Percentiles rank a stretch among this genome's conserved stretches.
These are phyloP conservation scores for Melipona bicolor DNA, from an alignment of 2,888 invertebrate species.

Conservation along the genomic window DNA sequence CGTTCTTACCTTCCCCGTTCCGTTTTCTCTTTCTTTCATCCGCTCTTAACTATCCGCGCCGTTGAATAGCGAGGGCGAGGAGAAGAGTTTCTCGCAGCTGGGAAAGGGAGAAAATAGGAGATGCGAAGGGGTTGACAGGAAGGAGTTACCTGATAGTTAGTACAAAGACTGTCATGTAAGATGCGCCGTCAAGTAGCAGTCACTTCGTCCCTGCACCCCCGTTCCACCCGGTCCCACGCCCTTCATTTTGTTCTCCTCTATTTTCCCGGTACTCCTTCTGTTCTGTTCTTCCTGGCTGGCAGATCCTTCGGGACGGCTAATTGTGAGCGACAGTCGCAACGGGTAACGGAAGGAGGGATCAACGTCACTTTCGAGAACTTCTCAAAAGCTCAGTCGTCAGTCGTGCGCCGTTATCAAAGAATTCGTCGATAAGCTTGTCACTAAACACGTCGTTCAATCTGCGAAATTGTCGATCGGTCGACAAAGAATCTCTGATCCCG, in stretches of 20 bases:
- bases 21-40: background rate
- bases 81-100: constrained; percentile 40
- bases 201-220: constrained; percentile 65
- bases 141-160: constrained; percentile 80
- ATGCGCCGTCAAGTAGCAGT: constrained; percentile 75
- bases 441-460: constrained; percentile 16
- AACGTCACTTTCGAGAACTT: constrained; percentile 78
- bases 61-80: constrained; percentile 36
- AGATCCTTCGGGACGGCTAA: constrained; percentile 80
- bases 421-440: constrained; percentile 40
- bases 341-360: constrained; percentile 75
- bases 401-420: constrained; percentile 59
- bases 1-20: background rate
- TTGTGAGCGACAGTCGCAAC: constrained; percentile 82
- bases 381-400: constrained; percentile 71
- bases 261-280: constrained; percentile 68
- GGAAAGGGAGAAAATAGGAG: constrained; percentile 52
- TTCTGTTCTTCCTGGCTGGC: constrained; percentile 71
- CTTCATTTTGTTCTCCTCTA: constrained; percentile 71
- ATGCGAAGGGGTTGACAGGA: constrained; percentile 70
- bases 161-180: constrained; percentile 81
- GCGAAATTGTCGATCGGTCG: background rate
- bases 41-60: constrained; percentile 2
- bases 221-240: constrained; percentile 44
- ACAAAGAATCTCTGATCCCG: background rate